Evolutionary conservation across 2,888 invertebrate species (phyloP).

Genomic region (Drosophila picticornis): DNA sequence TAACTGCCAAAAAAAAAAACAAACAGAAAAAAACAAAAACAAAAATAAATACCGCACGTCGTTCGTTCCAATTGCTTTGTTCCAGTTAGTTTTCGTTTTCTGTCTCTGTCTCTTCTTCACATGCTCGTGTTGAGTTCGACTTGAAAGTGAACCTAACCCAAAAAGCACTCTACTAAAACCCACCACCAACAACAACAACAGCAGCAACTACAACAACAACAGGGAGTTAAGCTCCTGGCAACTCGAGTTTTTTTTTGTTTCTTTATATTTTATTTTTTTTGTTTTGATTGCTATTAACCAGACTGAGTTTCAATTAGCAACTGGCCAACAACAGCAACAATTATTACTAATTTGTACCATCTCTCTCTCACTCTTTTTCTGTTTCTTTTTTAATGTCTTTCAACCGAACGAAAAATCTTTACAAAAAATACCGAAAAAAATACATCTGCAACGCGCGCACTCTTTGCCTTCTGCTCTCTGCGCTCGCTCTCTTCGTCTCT

Average conservation of each 20-base stretch:
- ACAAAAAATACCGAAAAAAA: conserved; percentile 12
- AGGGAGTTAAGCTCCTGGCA: conserved; percentile 25
- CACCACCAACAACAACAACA: conserved; percentile 22
- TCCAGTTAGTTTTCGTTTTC: conserved; percentile 51
- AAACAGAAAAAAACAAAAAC: conserved; percentile 27
- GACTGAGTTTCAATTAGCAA: conserved; percentile 65
- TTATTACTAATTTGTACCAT: conserved; percentile 50
- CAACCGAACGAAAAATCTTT: no score
- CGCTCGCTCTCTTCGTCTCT: conserved; percentile 36
- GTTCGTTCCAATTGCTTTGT: conserved; percentile 66
- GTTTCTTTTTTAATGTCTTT: conserved; percentile 2
- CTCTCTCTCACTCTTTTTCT: conserved; percentile 24
- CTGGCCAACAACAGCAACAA: conserved; percentile 40
- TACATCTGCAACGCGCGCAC: conserved; percentile 20
- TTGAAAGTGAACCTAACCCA: conserved; percentile 57
- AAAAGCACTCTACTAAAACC: conserved; percentile 66
- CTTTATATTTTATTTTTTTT: conserved; percentile 29
- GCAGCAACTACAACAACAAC: conserved; percentile 29
- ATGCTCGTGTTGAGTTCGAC: conserved; percentile 63
- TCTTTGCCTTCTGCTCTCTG: conserved; percentile 30
- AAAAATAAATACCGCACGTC: conserved; percentile 44
- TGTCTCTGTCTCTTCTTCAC: neutral
- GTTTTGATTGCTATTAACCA: conserved; percentile 70
- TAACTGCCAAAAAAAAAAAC: conserved; percentile 31
- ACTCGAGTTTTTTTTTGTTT: conserved; percentile 16